Conservation (phyloP, 2,113 vertebrate species). For the Enhydra lutris region DNA sequence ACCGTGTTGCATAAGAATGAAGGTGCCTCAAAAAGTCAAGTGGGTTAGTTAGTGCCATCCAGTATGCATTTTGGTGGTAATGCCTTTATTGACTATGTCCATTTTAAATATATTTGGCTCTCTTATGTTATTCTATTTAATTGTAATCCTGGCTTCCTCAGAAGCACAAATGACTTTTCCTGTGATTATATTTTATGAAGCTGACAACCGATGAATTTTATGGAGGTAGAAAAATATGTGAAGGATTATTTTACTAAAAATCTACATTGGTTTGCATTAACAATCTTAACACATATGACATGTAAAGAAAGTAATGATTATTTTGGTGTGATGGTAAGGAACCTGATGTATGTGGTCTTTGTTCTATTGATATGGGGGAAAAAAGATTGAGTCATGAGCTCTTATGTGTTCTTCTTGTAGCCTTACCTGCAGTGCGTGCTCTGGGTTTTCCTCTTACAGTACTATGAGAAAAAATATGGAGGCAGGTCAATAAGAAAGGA, state of each 20-base stretch:
- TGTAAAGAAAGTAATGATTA: neutral
- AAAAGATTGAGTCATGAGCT: neutral
- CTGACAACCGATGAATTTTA: neutral
- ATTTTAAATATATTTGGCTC: neutral
- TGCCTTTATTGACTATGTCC: neutral
- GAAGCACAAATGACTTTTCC: neutral
- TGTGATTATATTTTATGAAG: slow-evolving; percentile 12
- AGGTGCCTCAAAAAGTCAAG: neutral
- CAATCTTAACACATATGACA: neutral
- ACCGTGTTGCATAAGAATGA: neutral
- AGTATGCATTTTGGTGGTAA: neutral
- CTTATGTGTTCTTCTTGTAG: slow-evolving; percentile 76
- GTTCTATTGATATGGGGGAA: neutral
- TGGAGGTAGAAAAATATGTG: neutral
- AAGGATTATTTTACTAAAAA: neutral
- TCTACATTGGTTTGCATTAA: neutral
- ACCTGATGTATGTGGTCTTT: neutral
- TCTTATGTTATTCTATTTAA: neutral
- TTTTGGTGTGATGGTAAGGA: neutral
- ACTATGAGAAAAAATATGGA: slow-evolving; percentile 90
- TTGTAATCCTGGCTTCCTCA: neutral
- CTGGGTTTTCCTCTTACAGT: slow-evolving; percentile 90
- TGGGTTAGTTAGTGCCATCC: neutral
- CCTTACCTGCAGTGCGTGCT: slow-evolving; percentile 93
- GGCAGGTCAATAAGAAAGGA: slow-evolving; percentile 90